Conservation (phyloP, 2,888 invertebrate genomes). For the Pseudococcus viburni region DNA sequence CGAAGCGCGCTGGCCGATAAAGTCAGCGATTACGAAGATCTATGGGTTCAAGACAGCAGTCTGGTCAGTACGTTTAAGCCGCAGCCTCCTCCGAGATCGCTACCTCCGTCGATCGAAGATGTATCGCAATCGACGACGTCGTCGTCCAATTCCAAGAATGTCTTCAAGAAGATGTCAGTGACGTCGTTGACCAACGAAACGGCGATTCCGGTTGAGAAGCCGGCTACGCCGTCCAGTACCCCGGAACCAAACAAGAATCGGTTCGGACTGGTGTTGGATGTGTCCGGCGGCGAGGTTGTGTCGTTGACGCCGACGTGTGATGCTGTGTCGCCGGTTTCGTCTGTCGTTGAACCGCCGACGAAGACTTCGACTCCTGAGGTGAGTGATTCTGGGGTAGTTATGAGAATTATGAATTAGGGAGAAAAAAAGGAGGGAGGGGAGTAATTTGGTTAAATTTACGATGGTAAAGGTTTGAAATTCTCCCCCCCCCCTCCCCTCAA, state of each 20-base stretch:
- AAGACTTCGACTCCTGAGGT: constrained; percentile 60
- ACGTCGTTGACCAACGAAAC: constrained; percentile 29
- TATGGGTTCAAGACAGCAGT: constrained; percentile 82
- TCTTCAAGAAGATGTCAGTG: constrained; percentile 38
- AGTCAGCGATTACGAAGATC: constrained; percentile 94
- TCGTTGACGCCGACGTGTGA: constrained; percentile 31
- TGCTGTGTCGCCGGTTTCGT: constrained; percentile 35
- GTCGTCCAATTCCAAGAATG: constrained; percentile 19
- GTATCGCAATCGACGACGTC: background rate
- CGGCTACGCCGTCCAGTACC: constrained; percentile 6
- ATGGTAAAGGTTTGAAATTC: too few relatives aligned
- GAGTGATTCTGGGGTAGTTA: too few relatives aligned
- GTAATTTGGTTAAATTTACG: too few relatives aligned
- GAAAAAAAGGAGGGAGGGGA: too few relatives aligned
- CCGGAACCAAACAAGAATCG: constrained; percentile 55
- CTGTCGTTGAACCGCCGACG: constrained; percentile 32
- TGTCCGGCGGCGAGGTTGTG: constrained; percentile 19
- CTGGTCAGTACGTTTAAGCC: constrained; percentile 70
- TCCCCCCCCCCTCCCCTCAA: too few relatives aligned
- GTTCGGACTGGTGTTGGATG: constrained; percentile 58
- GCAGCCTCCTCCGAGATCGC: constrained; percentile 59
- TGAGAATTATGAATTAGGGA: too few relatives aligned
- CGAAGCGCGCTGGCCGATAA: constrained; percentile 91
- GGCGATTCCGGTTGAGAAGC: background rate
- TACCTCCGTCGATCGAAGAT: constrained; percentile 43